Base-by-base conservation (phyloP, 1,140 invertebrate genomes). In the Ganaspis sp. region DNA sequence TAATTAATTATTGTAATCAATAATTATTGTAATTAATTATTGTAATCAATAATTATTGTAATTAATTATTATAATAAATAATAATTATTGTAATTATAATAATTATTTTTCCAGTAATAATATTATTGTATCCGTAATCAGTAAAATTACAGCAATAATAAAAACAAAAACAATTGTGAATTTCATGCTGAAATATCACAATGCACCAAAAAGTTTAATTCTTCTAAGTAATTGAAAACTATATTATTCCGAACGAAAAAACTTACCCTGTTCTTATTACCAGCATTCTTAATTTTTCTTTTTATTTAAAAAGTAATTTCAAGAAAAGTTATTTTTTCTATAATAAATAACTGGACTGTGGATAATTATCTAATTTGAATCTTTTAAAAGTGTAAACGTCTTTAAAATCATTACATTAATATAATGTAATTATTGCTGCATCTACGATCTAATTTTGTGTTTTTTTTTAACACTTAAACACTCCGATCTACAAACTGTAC, bases 361-460 rank as follows among this genome's bases (percentile, higher is more conserved):
- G 54, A 64, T 64, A 29, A 29, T 9, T 49, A 49, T 49, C 17
- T n/a, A 26, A 26, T 58, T n/a, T 64, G 23, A 29, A 34, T 64
- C 29, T 5, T n/a, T 29, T 64, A 15, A 29, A 11, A 64, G 1
- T n/a, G 23, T 29, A 26, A 64, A 64, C 9, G 23, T 9, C 0
- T 29, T n/a, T 34, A 29, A 26, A 64, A 29, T 64, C 23, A 64
- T 64, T 64, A 64, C 58, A 64, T 64, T 64, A 64, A 64, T 64
- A 29, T 64, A 64, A 64, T 64, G 58, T 64, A 64, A 64, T 26
- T 29, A 64, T 26, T 29, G 23, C 9, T 64, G 23, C 9, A 64
- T 64, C 54, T 64, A 34, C 23, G 2, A 1, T 29, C 23, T 64
- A 64, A 11, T 29, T 0, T 9, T 29, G 9, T 11, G 29, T 8